Conservation (phyloP, 2,888 invertebrate genomes). For the Formica aserva region DNA sequence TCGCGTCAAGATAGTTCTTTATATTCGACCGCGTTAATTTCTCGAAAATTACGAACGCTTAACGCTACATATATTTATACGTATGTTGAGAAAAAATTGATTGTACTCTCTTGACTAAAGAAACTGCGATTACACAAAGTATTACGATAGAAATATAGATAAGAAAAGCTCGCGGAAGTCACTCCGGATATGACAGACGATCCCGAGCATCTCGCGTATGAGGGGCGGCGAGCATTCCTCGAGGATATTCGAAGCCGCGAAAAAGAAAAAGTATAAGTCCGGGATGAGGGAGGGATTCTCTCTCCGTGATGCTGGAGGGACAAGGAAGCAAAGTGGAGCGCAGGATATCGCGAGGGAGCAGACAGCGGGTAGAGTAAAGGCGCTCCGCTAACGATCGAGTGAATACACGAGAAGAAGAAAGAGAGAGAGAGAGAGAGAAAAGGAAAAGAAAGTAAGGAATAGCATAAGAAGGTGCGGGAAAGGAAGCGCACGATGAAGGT, state of each 20-base stretch:
- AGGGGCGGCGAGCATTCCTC: conserved; percentile 39
- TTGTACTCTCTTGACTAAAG: background rate
- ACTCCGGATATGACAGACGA: conserved; percentile 28
- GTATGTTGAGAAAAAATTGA: background rate
- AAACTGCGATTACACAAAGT: conserved; percentile 28
- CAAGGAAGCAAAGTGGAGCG: conserved; percentile 15
- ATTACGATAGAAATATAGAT: background rate
- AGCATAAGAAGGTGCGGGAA: conserved; percentile 37
- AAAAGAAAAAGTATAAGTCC: conserved; percentile 40
- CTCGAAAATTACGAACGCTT: background rate
- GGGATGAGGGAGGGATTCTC: background rate
- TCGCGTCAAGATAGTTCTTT: background rate
- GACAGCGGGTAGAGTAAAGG: conserved; percentile 9
- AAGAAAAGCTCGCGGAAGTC: background rate
- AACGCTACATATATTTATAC: background rate
- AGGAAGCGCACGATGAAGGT: conserved; percentile 73
- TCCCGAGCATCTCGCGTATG: conserved; percentile 41
- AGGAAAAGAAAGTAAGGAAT: background rate
- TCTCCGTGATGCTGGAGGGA: conserved; percentile 20
- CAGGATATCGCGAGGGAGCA: conserved; percentile 37
- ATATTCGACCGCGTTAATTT: background rate
- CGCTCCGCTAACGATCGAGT: conserved; percentile 33
- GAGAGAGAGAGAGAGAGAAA: background rate
- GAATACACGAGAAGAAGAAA: conserved; percentile 14
- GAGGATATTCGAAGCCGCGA: conserved; percentile 39